Percentiles rank a stretch among this genome's conserved stretches.
These are phyloP conservation scores for Phacellophora camtschatica DNA, from an alignment of 30 jellyfish, hydroid and myxozoan species.

Conservation along the genomic window DNA sequence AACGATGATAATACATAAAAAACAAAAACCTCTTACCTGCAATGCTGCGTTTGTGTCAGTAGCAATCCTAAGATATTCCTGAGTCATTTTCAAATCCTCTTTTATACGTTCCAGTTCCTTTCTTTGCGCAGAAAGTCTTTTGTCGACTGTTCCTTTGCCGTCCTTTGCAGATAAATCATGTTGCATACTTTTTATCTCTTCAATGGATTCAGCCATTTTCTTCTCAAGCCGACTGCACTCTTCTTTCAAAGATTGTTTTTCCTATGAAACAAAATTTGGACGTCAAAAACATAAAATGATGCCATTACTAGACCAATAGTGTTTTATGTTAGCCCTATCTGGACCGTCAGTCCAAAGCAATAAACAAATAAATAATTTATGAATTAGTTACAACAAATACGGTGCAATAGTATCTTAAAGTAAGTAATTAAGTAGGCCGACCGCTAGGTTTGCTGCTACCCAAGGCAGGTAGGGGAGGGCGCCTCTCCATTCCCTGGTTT, in stretches of 20 bases:
- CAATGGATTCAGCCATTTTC: slow-evolving; percentile 37
- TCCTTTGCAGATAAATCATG: not conserved
- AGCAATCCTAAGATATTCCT: slow-evolving; percentile 79
- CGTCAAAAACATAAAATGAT: too few relatives aligned
- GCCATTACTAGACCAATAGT: too few relatives aligned
- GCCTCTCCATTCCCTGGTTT: too few relatives aligned
- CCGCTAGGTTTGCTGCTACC: too few relatives aligned
- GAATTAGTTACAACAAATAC: too few relatives aligned
- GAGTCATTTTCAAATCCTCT: slow-evolving; percentile 68
- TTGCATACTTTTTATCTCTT: slow-evolving; percentile 52
- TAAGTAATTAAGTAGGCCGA: too few relatives aligned
- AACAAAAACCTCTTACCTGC: slow-evolving; percentile 53
- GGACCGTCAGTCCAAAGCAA: too few relatives aligned
- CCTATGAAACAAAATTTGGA: slow-evolving; percentile 13
- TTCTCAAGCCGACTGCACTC: slow-evolving; percentile 31
- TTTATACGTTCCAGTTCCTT: slow-evolving; percentile 60
- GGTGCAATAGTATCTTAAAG: too few relatives aligned
- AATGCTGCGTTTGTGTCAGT: slow-evolving; percentile 70
- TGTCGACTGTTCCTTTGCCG: slow-evolving; percentile 17
- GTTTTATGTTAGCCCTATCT: too few relatives aligned
- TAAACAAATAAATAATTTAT: too few relatives aligned
- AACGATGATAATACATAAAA: not conserved
- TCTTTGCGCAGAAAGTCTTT: slow-evolving; percentile 14
- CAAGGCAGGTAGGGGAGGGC: too few relatives aligned
- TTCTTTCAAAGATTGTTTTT: slow-evolving; percentile 42